Conservation (phyloP, 2,113 vertebrate species). For the Vulpes lagopus region DNA sequence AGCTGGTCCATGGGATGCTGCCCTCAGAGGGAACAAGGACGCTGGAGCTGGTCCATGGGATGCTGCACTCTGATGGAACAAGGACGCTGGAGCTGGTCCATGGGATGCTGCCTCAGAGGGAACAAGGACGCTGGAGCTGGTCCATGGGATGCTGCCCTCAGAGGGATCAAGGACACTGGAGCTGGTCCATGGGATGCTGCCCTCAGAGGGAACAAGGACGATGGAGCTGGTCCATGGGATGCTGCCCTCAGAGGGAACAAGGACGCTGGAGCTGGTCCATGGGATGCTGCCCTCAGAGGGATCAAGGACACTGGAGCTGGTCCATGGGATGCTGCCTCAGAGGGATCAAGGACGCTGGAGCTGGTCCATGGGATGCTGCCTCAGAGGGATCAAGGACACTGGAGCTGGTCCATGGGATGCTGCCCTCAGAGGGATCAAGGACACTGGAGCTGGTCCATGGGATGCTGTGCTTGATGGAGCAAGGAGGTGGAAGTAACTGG, state of each 20-base stretch:
- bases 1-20: too few relatives aligned
- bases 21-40: too few relatives aligned
- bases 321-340: too few relatives aligned
- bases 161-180: too few relatives aligned
- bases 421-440: fast-evolving
- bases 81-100: fast-evolving
- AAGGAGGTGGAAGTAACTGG: background rate
- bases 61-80: fast-evolving
- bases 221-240: background rate
- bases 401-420: background rate
- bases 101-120: too few relatives aligned
- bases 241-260: too few relatives aligned
- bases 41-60: too few relatives aligned
- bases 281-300: background rate
- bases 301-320: fast-evolving
- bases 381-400: fast-evolving
- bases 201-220: too few relatives aligned
- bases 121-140: too few relatives aligned
- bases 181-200: too few relatives aligned
- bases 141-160: too few relatives aligned
- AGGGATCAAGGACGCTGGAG: background rate
- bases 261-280: too few relatives aligned
- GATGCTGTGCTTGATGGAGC: fast-evolving
- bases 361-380: background rate
- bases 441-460: fast-evolving